Evolutionary conservation across 2,797 vertebrate species (phyloP).

Genomic region (Paguma larvata): DNA sequence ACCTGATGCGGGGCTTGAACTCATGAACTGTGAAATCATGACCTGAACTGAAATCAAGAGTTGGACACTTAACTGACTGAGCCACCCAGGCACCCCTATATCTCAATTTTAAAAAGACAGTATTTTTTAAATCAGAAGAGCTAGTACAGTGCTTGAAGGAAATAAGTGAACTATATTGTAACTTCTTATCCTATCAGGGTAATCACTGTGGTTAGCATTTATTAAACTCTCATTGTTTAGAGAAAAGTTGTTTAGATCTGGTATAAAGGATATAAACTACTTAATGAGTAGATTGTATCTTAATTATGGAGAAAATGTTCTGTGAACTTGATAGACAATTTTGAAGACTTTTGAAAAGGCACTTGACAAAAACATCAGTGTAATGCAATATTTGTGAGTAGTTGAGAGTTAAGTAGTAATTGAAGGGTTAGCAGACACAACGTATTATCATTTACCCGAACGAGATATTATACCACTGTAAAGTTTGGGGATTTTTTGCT

Average conservation of each 20-base stretch:
- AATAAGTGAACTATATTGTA: neutral
- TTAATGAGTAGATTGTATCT: slow-evolving; percentile 18
- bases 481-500: neutral
- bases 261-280: neutral
- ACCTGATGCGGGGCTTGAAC: too few species aligned
- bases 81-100: neutral
- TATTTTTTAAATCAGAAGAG: neutral
- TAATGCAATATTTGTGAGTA: neutral
- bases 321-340: neutral
- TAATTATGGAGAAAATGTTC: slow-evolving; percentile 9
- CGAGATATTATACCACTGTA: neutral
- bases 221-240: neutral
- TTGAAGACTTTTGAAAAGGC: slow-evolving; percentile 27
- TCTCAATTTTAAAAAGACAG: neutral
- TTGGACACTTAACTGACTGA: too few species aligned
- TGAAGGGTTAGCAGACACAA: neutral
- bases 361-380: slow-evolving; percentile 8
- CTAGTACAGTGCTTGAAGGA: neutral
- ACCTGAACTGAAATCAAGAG: too few species aligned
- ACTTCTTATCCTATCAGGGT: neutral
- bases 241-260: slow-evolving; percentile 55
- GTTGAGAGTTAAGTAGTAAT: slow-evolving; percentile 21
- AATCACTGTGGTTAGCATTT: slow-evolving; percentile 29
- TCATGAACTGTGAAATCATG: too few species aligned
- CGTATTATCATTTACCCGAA: neutral